Conservation (phyloP, 2,888 invertebrate species). For the Rhabditoides inermis region DNA sequence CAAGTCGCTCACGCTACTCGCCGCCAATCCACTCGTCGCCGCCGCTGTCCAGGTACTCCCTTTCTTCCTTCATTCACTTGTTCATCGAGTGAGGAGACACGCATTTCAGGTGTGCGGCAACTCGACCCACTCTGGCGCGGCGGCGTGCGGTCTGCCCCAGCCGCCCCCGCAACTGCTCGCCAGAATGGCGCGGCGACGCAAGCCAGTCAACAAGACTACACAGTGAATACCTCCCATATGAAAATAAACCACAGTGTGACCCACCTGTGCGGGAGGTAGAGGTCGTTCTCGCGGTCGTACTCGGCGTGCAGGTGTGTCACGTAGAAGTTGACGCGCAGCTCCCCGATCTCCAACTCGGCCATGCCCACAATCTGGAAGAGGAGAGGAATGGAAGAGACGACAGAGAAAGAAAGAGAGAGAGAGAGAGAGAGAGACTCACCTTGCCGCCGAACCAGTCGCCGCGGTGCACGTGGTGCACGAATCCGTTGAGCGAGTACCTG, state of each 20-base stretch:
- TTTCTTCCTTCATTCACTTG: too few relatives aligned
- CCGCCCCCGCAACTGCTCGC: too few relatives aligned
- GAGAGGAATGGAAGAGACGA: neutral
- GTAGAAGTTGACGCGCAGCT: constrained; percentile 73
- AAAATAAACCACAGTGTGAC: constrained; percentile 60
- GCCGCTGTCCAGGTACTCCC: too few relatives aligned
- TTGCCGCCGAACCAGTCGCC: constrained; percentile 99
- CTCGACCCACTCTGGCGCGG: too few relatives aligned
- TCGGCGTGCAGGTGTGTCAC: constrained; percentile 92
- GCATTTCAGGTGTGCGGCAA: too few relatives aligned
- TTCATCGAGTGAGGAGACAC: too few relatives aligned
- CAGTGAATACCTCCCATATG: too few relatives aligned
- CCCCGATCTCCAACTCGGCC: constrained; percentile 52
- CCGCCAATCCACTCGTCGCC: too few relatives aligned
- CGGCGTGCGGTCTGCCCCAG: neutral
- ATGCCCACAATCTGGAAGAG: constrained; percentile 52
- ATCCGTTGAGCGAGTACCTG: constrained; percentile 90
- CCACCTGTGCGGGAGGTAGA: constrained; percentile 75
- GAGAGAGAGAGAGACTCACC: constrained; percentile 55
- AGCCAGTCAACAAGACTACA: constrained; percentile 69
- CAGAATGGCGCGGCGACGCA: too few relatives aligned
- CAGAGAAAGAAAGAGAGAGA: neutral
- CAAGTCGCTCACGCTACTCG: too few relatives aligned
- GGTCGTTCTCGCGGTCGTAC: constrained; percentile 72
- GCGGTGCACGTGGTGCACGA: constrained; percentile 76